Evolutionary conservation across 2,888 invertebrate genomes (phyloP).

Genomic region (Phymatocera aterrima): DNA sequence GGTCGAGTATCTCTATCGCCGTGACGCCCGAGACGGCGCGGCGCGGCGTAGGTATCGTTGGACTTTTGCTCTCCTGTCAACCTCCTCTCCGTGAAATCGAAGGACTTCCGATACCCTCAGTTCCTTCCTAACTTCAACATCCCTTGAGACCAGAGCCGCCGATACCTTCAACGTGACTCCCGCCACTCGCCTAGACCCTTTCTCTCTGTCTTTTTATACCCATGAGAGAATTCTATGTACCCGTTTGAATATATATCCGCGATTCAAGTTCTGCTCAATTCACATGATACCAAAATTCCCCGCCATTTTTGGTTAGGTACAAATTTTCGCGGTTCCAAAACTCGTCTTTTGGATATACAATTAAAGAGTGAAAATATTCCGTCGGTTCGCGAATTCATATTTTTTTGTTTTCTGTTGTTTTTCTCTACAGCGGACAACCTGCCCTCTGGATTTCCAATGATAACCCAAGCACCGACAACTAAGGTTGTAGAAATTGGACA

Average conservation of each 20-base stretch:
- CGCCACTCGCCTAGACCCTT: background rate
- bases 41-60: too few species aligned
- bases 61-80: constrained; percentile 23
- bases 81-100: constrained; percentile 52
- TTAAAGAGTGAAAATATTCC: too few species aligned
- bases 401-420: constrained; percentile 51
- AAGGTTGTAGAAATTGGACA: constrained; percentile 98
- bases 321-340: too few species aligned
- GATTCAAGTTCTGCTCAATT: too few species aligned
- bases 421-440: constrained; percentile 87
- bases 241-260: too few species aligned
- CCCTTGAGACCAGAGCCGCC: background rate
- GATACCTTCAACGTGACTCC: constrained; percentile 18
- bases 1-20: constrained; percentile 61
- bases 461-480: constrained; percentile 90
- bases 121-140: constrained; percentile 14
- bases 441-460: constrained; percentile 94
- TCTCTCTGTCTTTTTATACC: background rate
- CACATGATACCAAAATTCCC: too few species aligned
- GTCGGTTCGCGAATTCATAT: background rate
- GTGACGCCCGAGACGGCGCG: too few species aligned
- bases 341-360: background rate
- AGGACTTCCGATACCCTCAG: constrained; percentile 57
- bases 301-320: too few species aligned
- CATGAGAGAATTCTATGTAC: background rate